Evolutionary conservation across 2,113 vertebrate genomes (phyloP).

Genomic region (Zosterops lateralis): DNA sequence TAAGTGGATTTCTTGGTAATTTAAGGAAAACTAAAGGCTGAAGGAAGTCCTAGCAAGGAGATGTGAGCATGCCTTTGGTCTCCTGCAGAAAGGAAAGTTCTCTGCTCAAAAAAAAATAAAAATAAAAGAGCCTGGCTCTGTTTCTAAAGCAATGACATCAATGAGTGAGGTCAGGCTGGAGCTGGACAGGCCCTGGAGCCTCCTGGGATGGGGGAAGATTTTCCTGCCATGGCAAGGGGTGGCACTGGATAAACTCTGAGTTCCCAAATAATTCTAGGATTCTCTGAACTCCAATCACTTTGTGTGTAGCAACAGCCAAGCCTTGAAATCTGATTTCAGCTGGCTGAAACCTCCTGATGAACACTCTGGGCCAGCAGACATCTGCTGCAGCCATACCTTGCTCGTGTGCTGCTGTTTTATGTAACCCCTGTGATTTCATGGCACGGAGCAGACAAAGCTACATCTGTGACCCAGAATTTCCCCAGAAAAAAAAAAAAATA

Average conservation of each 20-base stretch:
- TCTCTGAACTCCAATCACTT: background rate
- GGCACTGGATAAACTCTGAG: background rate
- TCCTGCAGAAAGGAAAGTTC: background rate
- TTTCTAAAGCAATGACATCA: background rate
- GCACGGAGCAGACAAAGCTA: background rate
- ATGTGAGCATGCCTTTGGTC: background rate
- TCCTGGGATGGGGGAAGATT: background rate
- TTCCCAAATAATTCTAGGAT: background rate
- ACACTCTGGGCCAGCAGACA: background rate
- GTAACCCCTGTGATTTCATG: background rate
- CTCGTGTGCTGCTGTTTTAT: background rate
- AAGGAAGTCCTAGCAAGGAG: background rate
- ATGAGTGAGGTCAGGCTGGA: background rate
- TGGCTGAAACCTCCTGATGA: background rate
- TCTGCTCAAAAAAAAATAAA: background rate
- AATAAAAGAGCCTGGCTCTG: background rate
- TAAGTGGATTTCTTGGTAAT: background rate
- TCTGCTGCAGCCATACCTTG: background rate
- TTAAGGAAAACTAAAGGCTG: background rate
- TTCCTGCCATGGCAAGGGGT: background rate
- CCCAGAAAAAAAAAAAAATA: background rate
- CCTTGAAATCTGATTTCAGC: background rate
- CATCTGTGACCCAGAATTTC: constrained; percentile 17
- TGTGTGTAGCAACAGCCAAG: background rate
- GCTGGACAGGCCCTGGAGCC: background rate